phyloP scores from a whole-genome alignment of 1,140 invertebrate species.

The Drosophila ohnishii region DNA sequence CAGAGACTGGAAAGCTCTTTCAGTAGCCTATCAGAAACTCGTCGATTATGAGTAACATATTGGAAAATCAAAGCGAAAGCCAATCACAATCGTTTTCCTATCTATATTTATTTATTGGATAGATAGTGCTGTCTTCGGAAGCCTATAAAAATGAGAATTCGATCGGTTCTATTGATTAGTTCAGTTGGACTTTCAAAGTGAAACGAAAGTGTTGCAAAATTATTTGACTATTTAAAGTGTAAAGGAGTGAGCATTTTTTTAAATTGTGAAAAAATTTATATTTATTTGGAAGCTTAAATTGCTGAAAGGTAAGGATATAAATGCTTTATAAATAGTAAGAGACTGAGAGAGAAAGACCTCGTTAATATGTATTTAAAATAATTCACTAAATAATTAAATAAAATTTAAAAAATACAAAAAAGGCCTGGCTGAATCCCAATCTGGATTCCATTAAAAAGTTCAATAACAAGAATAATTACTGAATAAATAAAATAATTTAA shows the following conservation, averaged over 20 bases:
- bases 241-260: not conserved
- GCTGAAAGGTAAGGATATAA: not conserved
- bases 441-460: no score
- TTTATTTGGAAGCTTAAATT: not conserved
- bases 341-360: not conserved
- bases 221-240: not conserved
- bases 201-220: not conserved
- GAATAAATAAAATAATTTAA: not conserved
- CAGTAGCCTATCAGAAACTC: conserved; percentile 32
- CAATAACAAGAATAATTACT: not conserved
- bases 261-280: not conserved
- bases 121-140: not conserved
- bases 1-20: not conserved
- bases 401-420: not conserved
- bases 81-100: conserved; percentile 21
- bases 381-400: not conserved
- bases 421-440: no score
- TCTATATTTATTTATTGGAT: conserved; percentile 13
- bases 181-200: conserved; percentile 1
- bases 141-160: conserved; percentile 6
- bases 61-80: conserved; percentile 4
- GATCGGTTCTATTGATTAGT: conserved; percentile 8
- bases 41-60: conserved; percentile 17
- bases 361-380: not conserved
- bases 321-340: not conserved